phyloP scores from a whole-genome alignment of 2,113 vertebrate genomes.

The Heliornis fulica region DNA sequence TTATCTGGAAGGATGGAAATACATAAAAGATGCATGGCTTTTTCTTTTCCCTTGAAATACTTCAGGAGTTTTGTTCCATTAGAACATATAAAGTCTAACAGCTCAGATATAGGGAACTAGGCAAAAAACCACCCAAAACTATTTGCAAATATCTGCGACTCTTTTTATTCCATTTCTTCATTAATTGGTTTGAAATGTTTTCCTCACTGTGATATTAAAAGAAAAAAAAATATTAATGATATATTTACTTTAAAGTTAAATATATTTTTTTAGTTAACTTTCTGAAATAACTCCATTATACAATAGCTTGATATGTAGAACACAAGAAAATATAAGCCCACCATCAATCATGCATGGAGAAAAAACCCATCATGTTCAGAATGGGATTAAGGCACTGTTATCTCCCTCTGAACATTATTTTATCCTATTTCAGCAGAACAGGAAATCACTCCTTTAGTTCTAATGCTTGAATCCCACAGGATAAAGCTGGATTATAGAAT shows the following conservation, averaged over 20 bases:
- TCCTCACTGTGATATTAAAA: not conserved
- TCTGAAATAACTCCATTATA: not conserved
- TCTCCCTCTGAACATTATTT: not conserved
- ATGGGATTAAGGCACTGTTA: not conserved
- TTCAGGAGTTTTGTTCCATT: not conserved
- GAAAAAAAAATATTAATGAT: not conserved
- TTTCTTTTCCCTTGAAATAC: not conserved
- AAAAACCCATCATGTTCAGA: not conserved
- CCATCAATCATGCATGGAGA: not conserved
- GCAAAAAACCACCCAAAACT: not conserved
- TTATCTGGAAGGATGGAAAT: not conserved
- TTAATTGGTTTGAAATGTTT: not conserved
- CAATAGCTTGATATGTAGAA: not conserved
- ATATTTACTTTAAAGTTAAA: not conserved
- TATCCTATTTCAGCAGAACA: not conserved
- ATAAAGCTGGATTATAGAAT: not conserved
- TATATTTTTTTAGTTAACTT: not conserved
- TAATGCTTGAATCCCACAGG: not conserved
- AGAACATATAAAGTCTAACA: not conserved
- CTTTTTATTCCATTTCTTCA: not conserved
- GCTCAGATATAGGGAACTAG: not conserved
- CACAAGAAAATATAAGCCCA: not conserved
- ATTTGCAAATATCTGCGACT: not conserved
- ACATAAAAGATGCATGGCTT: not conserved
- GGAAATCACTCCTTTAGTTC: not conserved